Conservation (phyloP, 2,113 vertebrate genomes). For the Smithornis capensis region DNA sequence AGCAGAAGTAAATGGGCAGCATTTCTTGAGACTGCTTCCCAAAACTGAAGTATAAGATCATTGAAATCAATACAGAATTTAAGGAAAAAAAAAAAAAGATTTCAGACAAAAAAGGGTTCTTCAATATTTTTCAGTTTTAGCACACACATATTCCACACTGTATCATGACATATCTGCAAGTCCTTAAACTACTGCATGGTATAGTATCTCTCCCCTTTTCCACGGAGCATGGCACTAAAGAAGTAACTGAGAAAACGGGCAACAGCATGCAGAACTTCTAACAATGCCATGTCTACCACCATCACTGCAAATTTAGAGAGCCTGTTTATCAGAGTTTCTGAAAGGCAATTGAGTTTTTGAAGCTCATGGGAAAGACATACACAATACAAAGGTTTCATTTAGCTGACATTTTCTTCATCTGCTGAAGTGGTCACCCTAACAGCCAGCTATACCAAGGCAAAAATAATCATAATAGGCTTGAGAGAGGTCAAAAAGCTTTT, state of each 20-base stretch:
- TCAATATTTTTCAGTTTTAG: not conserved
- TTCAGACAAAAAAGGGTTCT: not conserved
- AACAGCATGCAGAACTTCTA: not conserved
- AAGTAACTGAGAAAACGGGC: not conserved
- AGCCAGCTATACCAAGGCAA: not conserved
- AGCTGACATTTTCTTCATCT: not conserved
- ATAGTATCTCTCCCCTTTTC: not conserved
- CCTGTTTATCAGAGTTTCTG: not conserved
- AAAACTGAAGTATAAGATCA: not conserved
- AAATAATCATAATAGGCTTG: not conserved
- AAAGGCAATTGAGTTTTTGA: not conserved
- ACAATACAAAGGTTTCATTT: not conserved
- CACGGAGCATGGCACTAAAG: not conserved
- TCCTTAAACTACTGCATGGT: not conserved
- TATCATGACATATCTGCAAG: not conserved
- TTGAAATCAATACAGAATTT: not conserved
- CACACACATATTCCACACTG: not conserved
- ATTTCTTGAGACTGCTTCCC: not conserved
- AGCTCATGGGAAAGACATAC: not conserved
- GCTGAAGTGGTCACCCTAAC: not conserved
- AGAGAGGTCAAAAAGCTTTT: not conserved
- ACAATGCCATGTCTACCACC: not conserved
- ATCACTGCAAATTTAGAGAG: not conserved
- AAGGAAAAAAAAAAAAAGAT: not conserved
- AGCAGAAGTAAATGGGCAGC: not conserved